Evolutionary conservation across 2,888 invertebrate species (phyloP).

Genomic region (Asteroscopus sphinx): DNA sequence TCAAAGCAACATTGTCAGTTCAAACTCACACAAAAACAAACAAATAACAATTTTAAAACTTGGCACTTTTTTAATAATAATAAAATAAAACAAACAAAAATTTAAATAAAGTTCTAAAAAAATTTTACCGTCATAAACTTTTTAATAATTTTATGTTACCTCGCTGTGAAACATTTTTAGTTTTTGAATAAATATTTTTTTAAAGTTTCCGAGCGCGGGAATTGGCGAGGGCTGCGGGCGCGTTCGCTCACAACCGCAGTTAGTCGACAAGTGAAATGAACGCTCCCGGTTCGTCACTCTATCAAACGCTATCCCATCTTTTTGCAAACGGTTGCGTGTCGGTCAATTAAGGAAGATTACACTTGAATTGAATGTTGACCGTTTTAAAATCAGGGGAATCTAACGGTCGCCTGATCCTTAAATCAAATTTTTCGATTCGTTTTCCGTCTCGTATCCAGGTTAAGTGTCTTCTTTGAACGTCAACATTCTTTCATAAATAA

Average conservation of each 20-base stretch:
- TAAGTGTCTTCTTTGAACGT: constrained; percentile 52
- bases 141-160: constrained; percentile 65
- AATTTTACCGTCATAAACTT: constrained; percentile 44
- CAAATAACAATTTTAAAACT: constrained; percentile 34
- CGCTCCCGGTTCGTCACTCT: constrained; percentile 66
- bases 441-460: constrained; percentile 48
- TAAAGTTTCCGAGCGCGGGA: constrained; percentile 59
- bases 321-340: constrained; percentile 69
- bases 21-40: constrained; percentile 41
- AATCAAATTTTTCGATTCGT: constrained; percentile 50
- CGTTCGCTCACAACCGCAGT: constrained; percentile 71
- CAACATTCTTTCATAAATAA: constrained; percentile 45
- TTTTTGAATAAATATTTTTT: constrained; percentile 54
- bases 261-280: constrained; percentile 76
- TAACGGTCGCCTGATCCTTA: constrained; percentile 38
- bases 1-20: constrained; percentile 29
- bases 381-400: constrained; percentile 55
- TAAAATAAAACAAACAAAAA: constrained; percentile 31
- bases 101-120: constrained; percentile 41
- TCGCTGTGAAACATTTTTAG: constrained; percentile 68
- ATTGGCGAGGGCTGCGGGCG: constrained; percentile 57
- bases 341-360: constrained; percentile 73
- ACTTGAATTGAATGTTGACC: constrained; percentile 64
- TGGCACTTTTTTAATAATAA: constrained; percentile 47
- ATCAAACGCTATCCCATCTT: constrained; percentile 66